phyloP scores from a whole-genome alignment of 2,113 vertebrate species.

The Capreolus pygargus region DNA sequence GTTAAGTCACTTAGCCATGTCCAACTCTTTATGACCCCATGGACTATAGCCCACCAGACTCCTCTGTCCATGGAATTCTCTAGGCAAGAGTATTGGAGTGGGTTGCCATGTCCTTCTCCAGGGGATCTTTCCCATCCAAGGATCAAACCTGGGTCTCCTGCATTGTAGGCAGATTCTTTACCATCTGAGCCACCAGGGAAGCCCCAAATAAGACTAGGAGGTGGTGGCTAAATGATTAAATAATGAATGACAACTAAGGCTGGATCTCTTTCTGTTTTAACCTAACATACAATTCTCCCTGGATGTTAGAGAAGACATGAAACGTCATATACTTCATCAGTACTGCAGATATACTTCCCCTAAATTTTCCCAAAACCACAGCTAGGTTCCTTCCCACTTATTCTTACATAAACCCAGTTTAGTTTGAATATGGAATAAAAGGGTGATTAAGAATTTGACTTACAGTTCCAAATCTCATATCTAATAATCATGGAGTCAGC shows the following conservation, averaged over 20 bases:
- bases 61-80: neutral
- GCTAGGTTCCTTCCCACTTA: neutral
- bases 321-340: neutral
- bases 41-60: too few species aligned
- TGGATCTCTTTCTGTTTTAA: neutral
- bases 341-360: neutral
- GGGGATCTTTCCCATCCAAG: neutral
- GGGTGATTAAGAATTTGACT: neutral
- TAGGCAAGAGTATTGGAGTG: too few species aligned
- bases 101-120: too few species aligned
- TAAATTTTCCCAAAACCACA: neutral
- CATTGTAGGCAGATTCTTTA: neutral
- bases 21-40: too few species aligned
- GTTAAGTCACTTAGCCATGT: neutral
- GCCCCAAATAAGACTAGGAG: neutral
- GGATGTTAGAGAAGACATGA: neutral
- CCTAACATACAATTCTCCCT: neutral
- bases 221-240: neutral
- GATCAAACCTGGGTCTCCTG: neutral
- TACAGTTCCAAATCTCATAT: neutral
- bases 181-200: neutral
- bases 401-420: neutral
- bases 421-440: neutral
- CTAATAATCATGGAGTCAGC: neutral
- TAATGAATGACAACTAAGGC: neutral